Base-by-base conservation (phyloP, 2,797 vertebrate species). In the Limnodromus scolopaceus region DNA sequence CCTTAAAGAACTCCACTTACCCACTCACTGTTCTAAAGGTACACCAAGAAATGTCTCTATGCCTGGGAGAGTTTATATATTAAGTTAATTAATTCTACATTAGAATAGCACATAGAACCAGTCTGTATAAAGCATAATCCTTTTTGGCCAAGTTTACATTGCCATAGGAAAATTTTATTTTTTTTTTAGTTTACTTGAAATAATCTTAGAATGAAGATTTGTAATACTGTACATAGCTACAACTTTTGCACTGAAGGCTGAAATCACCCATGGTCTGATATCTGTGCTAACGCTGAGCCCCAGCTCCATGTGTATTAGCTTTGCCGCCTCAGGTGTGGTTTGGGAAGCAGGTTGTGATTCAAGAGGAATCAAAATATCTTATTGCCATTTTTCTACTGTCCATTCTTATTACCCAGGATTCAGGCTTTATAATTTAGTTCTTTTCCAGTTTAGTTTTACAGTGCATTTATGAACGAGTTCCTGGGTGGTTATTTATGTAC, bases 391-490 rank as follows among this genome's bases (percentile, higher is more conserved):
- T 92, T 89, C 74, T 53, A 13, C 51, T 49, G 18, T 46, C 22
- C 8, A 36, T 85, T 91, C 22, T 85, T 95, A 91, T 78, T 89
- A 71, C n/a, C 6, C 75, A 75, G 4, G 6, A 71, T 81, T 71
- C 69, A 71, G 34, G 16, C 55, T 93, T 91, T 75, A 61, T 71
- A 75, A 85, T 94, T 91, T 65, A 89, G 38, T 54, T 86, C 1
- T 89, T 87, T 87, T 80, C 63, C 38, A 65, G 38, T 95, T 91
- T 49, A 83, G 58, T 83, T 18, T 71, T 92, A 55, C 22, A 49
- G 32, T 71, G 41, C 32, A 78, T 61, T 91, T 96, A 78, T 75
- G 92, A 95, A 69, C 32, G 65, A 85, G 64, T 72, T 96, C 32
- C 63, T 91, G 61, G 82, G 65, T 30, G 32, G 58, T 87, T 96